phyloP scores from a whole-genome alignment of 2,113 vertebrate genomes.

The Eubucco bourcierii region DNA sequence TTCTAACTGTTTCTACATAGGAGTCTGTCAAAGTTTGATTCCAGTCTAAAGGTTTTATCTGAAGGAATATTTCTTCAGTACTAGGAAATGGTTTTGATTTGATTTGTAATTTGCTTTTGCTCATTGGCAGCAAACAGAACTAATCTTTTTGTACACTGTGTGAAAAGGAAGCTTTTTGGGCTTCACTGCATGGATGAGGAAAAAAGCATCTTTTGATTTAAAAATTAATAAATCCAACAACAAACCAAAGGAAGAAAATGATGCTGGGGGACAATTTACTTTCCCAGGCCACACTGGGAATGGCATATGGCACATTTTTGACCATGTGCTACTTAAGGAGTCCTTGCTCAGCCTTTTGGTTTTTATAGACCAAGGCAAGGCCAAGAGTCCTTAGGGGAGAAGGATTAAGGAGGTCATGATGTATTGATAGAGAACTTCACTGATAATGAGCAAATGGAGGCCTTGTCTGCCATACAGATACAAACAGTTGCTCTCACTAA shows the following conservation, averaged over 20 bases:
- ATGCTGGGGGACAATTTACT: neutral
- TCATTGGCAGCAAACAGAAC: neutral
- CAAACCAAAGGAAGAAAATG: neutral
- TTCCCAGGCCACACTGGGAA: neutral
- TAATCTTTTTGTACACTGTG: neutral
- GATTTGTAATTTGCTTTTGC: neutral
- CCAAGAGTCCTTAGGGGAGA: neutral
- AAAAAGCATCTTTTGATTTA: neutral
- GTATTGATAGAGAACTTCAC: neutral
- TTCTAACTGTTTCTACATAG: neutral
- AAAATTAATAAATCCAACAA: neutral
- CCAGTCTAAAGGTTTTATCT: neutral
- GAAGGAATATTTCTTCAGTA: neutral
- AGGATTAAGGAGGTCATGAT: neutral
- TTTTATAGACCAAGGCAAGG: neutral
- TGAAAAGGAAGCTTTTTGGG: neutral
- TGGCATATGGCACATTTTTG: neutral
- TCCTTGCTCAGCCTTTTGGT: neutral
- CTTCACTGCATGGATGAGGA: neutral
- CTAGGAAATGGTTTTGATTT: neutral
- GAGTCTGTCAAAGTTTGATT: neutral
- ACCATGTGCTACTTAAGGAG: neutral
- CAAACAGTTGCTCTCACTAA: neutral
- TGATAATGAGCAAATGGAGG: neutral
- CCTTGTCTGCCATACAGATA: neutral